Evolutionary conservation across 1,140 invertebrate genomes (phyloP).

Genomic region (Ceratosolen solmsi): DNA sequence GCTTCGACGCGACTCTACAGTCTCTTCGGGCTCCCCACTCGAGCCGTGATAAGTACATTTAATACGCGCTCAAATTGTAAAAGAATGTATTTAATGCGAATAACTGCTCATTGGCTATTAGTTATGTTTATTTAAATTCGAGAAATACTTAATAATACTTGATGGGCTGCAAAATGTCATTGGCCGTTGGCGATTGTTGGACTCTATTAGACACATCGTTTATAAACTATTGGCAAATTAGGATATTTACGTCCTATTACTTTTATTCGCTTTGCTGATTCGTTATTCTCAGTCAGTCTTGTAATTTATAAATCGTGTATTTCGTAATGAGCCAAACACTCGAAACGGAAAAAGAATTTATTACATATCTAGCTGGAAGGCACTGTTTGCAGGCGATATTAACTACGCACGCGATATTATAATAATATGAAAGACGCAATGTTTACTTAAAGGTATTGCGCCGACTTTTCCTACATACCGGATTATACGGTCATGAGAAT

Average conservation of each 20-base stretch:
- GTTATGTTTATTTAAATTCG: not conserved
- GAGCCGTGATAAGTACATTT: slow-evolving; percentile 3
- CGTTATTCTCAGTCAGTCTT: too few relatives aligned
- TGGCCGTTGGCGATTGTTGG: not conserved
- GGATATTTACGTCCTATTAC: not conserved
- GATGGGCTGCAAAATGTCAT: not conserved
- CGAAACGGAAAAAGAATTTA: not conserved
- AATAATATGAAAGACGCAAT: not conserved
- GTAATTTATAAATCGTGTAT: not conserved
- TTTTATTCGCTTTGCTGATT: not conserved
- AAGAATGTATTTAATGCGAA: not conserved
- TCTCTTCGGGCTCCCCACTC: not conserved
- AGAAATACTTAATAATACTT: not conserved
- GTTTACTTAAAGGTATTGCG: not conserved
- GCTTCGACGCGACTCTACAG: not conserved
- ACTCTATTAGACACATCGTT: not conserved
- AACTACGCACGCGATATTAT: not conserved
- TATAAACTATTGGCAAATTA: not conserved
- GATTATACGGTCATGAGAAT: slow-evolving; percentile 45
- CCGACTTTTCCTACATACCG: slow-evolving; percentile 40
- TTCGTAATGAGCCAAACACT: not conserved
- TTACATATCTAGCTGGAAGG: not conserved
- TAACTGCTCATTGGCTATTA: slow-evolving; percentile 30
- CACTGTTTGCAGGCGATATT: not conserved
- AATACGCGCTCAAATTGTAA: not conserved